Base-by-base conservation (phyloP, 2,888 invertebrate species). In the Himalopsyche japonica region DNA sequence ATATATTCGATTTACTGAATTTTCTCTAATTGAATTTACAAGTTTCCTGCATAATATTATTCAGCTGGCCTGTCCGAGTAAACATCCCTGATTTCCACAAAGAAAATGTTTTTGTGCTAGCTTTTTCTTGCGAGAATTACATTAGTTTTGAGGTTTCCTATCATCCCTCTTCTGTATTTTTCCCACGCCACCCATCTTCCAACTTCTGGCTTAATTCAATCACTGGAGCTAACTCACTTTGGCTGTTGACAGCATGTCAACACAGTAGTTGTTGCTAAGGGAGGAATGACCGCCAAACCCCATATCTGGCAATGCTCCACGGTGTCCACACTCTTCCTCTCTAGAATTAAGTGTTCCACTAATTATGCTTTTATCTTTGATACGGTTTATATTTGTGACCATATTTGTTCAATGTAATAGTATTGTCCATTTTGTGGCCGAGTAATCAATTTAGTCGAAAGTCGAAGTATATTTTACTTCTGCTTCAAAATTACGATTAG, bases 181-280 rank as follows among this genome's bases (percentile, higher is more conserved):
- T 70, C 70, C 70, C 70, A 70, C 70, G 70, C 70, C 70, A 70
- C 70, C 70, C 70, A 70, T 70, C 70, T 12, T 15, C 70, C 27
- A 27, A 27, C 24, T 70, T 70, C 24, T 70, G 70, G 43, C 47
- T 47, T 81, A 81, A 81, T 76, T 81, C 76, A 81, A 81, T 81
- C 81, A 76, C 30, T 47, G 76, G 4, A n/a, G 76, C 81, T 81
- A 81, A 81, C 81, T 81, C 76, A 81, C 47, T 81, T 81, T 81
- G 76, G 24, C 76, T 81, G 76, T 81, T 81, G 81, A 76, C 81
- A 76, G 76, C 81, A 32, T 81, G 81, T 81, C 81, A 81, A 81
- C 76, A 48, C 47, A 76, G 70, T 27, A 30, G 43, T 76, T 43
- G 43, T 43, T 27, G 48, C 48, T 76, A 47, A 24, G 81, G 57